Evolutionary conservation across 2,113 vertebrate species (phyloP), one percentile per base, ranked within the genome.

Genomic region (Miniopterus natalensis): DNA sequence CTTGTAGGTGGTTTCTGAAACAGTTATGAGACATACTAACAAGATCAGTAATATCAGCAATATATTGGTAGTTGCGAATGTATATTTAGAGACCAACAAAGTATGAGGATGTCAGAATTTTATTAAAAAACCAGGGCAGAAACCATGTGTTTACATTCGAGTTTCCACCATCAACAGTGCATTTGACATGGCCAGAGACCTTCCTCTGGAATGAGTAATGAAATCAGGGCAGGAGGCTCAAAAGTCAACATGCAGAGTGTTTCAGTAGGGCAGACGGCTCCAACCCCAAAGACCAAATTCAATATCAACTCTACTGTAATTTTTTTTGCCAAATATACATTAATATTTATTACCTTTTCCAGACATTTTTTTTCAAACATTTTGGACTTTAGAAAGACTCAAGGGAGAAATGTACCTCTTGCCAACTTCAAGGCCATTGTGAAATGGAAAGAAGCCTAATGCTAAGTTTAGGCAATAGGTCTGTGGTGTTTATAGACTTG

Each of bases 21-120:
- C 1, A 65, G 21, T 29, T 23, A 53, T 59, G 31, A 61, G 84
- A 27, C 17, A 57, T 8, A 75, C 5, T 61, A 40, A 25, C 10
- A 81, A 77, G 31, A 71, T 70, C 25, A 71, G 18, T n/a, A 65
- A 20, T 61, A 75, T 71, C 0, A 1, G 59, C 40, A 31, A 45
- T 36, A 42, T 47, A 88, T 74, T 53, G 21, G 18, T 27, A 59
- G 51, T 77, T 70, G 8, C 36, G 8, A 86, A 25, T 27, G 1
- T n/a, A 18, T 40, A 53, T 77, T 96, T 93, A 91, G 78, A 95
- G 53, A 59, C 0, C 31, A 61, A 83, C 2, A 66, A 71, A 86
- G 47, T 55, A 78, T 17, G 29, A 10, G 9, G 17, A n/a, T 75
- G 66, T 51, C 7, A 88, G 17, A 5, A 68, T 83, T 88, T 85